A percentile compares a stretch with the other conserved stretches of the same genome.
Conservation (phyloP, 2,797 vertebrate genomes). For the Halcyon leucocephala region DNA sequence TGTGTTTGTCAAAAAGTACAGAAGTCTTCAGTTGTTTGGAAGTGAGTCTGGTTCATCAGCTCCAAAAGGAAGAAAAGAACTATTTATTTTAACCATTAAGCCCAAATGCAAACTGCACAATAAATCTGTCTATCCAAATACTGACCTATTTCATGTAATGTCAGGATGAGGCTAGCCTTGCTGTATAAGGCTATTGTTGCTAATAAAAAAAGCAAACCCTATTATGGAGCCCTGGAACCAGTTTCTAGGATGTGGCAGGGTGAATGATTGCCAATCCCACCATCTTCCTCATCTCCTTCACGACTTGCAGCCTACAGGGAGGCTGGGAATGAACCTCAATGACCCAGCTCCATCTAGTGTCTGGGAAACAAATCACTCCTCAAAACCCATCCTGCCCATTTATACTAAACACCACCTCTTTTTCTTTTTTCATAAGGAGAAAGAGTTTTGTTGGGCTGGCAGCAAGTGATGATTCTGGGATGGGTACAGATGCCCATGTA, state of each 20-base stretch:
- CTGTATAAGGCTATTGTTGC: constrained; percentile 73
- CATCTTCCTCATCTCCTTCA: not conserved
- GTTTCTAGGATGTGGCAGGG: constrained; percentile 50
- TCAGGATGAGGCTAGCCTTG: constrained; percentile 73
- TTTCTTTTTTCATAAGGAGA: accelerated
- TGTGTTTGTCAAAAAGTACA: constrained; percentile 81
- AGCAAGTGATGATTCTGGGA: accelerated
- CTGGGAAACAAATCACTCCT: constrained; percentile 47
- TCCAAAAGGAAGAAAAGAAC: constrained; percentile 79
- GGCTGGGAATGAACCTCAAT: constrained; percentile 62
- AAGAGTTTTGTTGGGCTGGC: accelerated
- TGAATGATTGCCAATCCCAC: not conserved
- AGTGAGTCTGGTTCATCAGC: constrained; percentile 76
- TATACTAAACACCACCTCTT: accelerated
- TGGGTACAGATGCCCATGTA: accelerated
- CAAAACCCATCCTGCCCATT: not conserved
- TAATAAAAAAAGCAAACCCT: constrained; percentile 55
- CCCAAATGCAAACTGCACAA: constrained; percentile 79
- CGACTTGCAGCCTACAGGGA: not conserved
- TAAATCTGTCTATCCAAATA: constrained; percentile 81
- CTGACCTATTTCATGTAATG: constrained; percentile 79
- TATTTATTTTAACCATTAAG: constrained; percentile 82
- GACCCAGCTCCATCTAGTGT: constrained; percentile 79
- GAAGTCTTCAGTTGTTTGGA: constrained; percentile 80
- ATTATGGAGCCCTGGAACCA: constrained; percentile 44